Percentiles rank a stretch among this genome's conserved stretches.
Evolutionary conservation across 23 tunicate genomes (phyloP).

Genomic region (Diplosoma virens): DNA sequence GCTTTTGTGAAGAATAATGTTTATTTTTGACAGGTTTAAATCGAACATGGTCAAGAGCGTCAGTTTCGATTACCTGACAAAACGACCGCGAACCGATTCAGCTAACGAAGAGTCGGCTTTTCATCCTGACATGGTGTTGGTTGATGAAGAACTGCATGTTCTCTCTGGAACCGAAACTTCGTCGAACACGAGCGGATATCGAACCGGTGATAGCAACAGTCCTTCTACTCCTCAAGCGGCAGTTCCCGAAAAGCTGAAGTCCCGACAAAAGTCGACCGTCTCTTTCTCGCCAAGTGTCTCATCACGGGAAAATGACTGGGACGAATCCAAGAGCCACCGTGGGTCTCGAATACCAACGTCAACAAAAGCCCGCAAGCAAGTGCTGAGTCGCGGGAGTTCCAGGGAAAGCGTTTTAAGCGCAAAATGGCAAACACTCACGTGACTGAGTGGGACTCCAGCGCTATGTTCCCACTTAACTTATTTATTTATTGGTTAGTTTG

Average conservation of each 20-base stretch:
- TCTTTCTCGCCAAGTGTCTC: constrained; percentile 6
- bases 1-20: too few species aligned
- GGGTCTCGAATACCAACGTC: constrained; percentile 4
- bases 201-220: constrained; percentile 42
- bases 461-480: too few species aligned
- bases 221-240: constrained; percentile 23
- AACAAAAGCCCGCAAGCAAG: not conserved
- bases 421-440: too few species aligned
- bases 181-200: constrained; percentile 63
- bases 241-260: not conserved
- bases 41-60: constrained; percentile 44
- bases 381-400: too few species aligned
- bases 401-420: too few species aligned
- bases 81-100: constrained; percentile 55
- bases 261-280: constrained; percentile 11
- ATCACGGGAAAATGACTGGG: not conserved
- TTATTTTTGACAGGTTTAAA: too few species aligned
- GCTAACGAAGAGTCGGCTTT: not conserved
- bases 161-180: constrained; percentile 49
- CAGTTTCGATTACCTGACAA: constrained; percentile 21
- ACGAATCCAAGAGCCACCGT: constrained; percentile 3
- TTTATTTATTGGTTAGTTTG: too few species aligned
- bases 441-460: too few species aligned
- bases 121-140: constrained; percentile 23
- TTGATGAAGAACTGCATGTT: constrained; percentile 47